Evolutionary conservation across 2,797 vertebrate species (phyloP).

Genomic region (Enteromius viviparus): DNA sequence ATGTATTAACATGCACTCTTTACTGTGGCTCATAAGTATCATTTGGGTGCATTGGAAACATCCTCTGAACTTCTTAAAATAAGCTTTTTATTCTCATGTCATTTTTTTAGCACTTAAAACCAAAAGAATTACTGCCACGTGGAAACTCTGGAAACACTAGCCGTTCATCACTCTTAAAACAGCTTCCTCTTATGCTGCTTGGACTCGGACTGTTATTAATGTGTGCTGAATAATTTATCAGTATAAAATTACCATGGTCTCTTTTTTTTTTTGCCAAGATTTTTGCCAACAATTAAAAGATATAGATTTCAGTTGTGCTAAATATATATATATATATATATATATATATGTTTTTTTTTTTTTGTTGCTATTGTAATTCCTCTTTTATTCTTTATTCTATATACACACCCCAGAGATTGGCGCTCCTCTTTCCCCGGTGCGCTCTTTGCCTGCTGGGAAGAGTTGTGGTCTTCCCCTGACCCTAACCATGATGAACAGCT

Average conservation of each 20-base stretch:
- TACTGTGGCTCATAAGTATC: background rate
- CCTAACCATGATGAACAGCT: slow-evolving; percentile 69
- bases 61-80: slow-evolving; percentile 12
- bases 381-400: slow-evolving; percentile 56
- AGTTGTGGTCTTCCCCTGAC: slow-evolving; percentile 72
- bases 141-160: slow-evolving; percentile 68
- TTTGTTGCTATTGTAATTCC: slow-evolving; percentile 50
- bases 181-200: slow-evolving; percentile 71
- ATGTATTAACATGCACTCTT: background rate
- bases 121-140: slow-evolving; percentile 58
- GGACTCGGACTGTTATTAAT: slow-evolving; percentile 81
- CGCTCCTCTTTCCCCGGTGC: slow-evolving; percentile 26
- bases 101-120: slow-evolving; percentile 27
- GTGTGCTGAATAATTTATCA: slow-evolving; percentile 83
- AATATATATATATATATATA: slow-evolving; percentile 58
- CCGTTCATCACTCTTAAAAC: slow-evolving; percentile 80
- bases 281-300: slow-evolving; percentile 84
- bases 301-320: slow-evolving; percentile 80
- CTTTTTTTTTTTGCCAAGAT: slow-evolving; percentile 66
- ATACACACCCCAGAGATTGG: slow-evolving; percentile 29
- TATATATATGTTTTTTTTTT: slow-evolving; percentile 57
- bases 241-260: slow-evolving; percentile 84
- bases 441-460: slow-evolving; percentile 59
- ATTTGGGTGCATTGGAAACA: background rate
- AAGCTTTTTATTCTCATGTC: background rate